Conservation (phyloP, 2,888 invertebrate genomes). For the Aquatica leii region DNA sequence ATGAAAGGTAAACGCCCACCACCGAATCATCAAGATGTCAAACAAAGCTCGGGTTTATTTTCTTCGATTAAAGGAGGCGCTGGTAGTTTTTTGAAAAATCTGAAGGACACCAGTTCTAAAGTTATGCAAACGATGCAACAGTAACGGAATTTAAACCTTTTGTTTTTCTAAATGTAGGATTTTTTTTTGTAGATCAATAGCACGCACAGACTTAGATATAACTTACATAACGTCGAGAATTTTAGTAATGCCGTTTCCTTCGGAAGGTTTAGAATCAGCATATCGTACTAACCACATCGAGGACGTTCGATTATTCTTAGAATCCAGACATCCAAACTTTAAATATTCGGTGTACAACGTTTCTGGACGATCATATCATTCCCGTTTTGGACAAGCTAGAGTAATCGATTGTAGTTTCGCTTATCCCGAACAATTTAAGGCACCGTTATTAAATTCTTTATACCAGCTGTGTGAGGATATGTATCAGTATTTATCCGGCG, state of each 20-base stretch:
- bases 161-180: too few species aligned
- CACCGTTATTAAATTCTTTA: slow-evolving; percentile 81
- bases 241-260: slow-evolving; percentile 94
- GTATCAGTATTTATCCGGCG: slow-evolving; percentile 84
- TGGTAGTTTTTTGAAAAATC: slow-evolving; percentile 89
- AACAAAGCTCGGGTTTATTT: slow-evolving; percentile 69
- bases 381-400: slow-evolving; percentile 67
- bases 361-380: slow-evolving; percentile 67
- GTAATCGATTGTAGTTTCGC: slow-evolving; percentile 72
- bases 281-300: slow-evolving; percentile 93
- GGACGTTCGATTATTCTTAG: slow-evolving; percentile 84
- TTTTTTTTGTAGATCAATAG: slow-evolving; percentile 72
- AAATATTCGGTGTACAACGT: slow-evolving; percentile 88
- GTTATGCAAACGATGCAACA: slow-evolving; percentile 97
- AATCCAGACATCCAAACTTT: slow-evolving; percentile 76
- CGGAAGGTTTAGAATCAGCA: slow-evolving; percentile 92
- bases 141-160: slow-evolving; percentile 61
- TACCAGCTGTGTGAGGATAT: slow-evolving; percentile 88
- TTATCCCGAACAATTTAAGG: slow-evolving; percentile 72
- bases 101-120: slow-evolving; percentile 95
- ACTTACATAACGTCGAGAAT: slow-evolving; percentile 92
- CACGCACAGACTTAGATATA: slow-evolving; percentile 87
- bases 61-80: slow-evolving; percentile 92
- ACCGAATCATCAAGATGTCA: slow-evolving; percentile 47
- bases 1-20: slow-evolving; percentile 43